phyloP scores from a whole-genome alignment of 1,140 invertebrate genomes.

The Oscheius sp. region DNA sequence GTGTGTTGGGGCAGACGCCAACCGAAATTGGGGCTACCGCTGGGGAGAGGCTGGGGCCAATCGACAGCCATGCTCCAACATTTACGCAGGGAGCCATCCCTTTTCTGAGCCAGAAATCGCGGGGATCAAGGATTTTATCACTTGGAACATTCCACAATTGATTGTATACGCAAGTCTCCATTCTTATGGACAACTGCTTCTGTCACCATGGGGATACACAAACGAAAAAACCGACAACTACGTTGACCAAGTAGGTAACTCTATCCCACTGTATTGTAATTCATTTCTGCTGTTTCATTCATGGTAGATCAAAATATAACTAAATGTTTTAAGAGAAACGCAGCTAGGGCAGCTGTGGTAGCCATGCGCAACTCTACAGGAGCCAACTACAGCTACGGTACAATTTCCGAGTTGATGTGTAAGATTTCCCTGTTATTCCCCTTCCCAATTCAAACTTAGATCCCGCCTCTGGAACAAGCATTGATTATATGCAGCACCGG shows the following conservation, averaged over 20 bases:
- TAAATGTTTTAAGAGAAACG: slow-evolving; percentile 37
- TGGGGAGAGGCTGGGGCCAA: slow-evolving; percentile 61
- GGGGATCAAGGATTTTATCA: slow-evolving; percentile 48
- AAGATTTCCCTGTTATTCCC: slow-evolving; percentile 15
- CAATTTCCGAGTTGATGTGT: slow-evolving; percentile 56
- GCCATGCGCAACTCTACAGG: slow-evolving; percentile 55
- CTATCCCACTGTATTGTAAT: neutral
- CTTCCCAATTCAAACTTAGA: slow-evolving; percentile 24
- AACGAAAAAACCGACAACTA: slow-evolving; percentile 49
- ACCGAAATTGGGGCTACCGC: slow-evolving; percentile 63
- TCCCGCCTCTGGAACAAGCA: slow-evolving; percentile 55
- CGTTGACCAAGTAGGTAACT: slow-evolving; percentile 44
- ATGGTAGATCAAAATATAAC: neutral
- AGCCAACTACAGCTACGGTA: slow-evolving; percentile 51
- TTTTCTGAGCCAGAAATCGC: slow-evolving; percentile 55
- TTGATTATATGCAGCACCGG: slow-evolving; percentile 55
- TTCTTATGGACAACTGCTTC: slow-evolving; percentile 62
- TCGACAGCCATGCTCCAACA: slow-evolving; percentile 55
- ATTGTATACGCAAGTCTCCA: slow-evolving; percentile 53
- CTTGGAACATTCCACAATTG: slow-evolving; percentile 47
- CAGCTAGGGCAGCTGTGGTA: slow-evolving; percentile 51
- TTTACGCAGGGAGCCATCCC: slow-evolving; percentile 50
- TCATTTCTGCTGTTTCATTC: neutral
- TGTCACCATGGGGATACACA: slow-evolving; percentile 65
- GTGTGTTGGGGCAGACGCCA: slow-evolving; percentile 64